phyloP scores from a whole-genome alignment of 2,797 vertebrate species.

The Allobates femoralis region DNA sequence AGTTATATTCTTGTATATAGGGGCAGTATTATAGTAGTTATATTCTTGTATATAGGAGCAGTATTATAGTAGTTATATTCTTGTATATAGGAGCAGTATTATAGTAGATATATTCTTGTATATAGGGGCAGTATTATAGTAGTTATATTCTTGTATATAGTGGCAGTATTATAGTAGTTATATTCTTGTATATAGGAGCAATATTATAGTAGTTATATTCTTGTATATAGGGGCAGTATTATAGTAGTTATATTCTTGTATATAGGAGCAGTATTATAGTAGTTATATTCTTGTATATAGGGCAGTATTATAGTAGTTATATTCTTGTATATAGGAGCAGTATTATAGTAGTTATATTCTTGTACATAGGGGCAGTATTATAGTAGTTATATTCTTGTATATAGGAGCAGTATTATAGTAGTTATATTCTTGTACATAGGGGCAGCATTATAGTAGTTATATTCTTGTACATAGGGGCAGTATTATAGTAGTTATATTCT shows the following conservation, averaged over 20 bases:
- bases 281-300: not conserved
- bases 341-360: not conserved
- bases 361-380: not conserved
- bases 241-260: not conserved
- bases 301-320: slow-evolving; percentile 7
- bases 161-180: slow-evolving; percentile 5
- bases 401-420: too few species aligned
- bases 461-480: not conserved
- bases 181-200: not conserved
- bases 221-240: too few species aligned
- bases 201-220: not conserved
- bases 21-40: not conserved
- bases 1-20: too few species aligned
- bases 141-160: slow-evolving; percentile 8
- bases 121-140: not conserved
- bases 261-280: not conserved
- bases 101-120: not conserved
- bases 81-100: not conserved
- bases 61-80: not conserved
- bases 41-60: not conserved
- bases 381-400: slow-evolving; percentile 1
- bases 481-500: slow-evolving; percentile 14
- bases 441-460: not conserved
- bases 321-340: not conserved
- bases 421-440: not conserved